A percentile compares a stretch with the other conserved stretches of the same genome.
These are phyloP conservation scores for Petrophora chlorosata DNA, from an alignment of 2,888 invertebrate species.

Conservation along the genomic window DNA sequence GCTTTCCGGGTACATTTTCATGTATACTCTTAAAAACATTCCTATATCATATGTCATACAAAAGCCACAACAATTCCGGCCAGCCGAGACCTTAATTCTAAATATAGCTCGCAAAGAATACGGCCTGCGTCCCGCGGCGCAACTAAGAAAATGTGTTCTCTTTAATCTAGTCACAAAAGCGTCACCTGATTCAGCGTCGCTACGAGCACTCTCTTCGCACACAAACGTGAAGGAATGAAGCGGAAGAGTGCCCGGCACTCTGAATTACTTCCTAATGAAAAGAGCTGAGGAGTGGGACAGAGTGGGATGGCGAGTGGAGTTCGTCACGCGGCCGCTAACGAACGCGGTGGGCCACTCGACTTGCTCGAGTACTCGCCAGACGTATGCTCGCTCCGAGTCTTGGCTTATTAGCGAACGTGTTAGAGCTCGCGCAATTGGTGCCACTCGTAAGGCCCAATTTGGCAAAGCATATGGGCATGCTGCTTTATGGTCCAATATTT, in stretches of 20 bases:
- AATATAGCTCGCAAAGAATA: constrained; percentile 71
- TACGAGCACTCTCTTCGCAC: constrained; percentile 70
- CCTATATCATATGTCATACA: constrained; percentile 11
- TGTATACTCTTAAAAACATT: not conserved
- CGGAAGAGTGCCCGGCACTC: constrained; percentile 79
- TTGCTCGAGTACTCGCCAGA: constrained; percentile 58
- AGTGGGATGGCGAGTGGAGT: constrained; percentile 61
- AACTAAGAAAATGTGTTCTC: constrained; percentile 75
- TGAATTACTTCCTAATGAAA: constrained; percentile 84
- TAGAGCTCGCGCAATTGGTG: constrained; percentile 18
- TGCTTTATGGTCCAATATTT: not conserved
- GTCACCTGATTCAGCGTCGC: constrained; percentile 77
- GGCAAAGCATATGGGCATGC: not conserved
- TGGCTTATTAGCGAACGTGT: constrained; percentile 55
- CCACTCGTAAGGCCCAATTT: constrained; percentile 27
- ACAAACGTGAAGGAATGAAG: constrained; percentile 80
- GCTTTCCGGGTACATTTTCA: constrained; percentile 3
- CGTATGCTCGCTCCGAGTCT: constrained; percentile 46
- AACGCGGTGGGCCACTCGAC: constrained; percentile 73
- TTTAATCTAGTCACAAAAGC: constrained; percentile 83
- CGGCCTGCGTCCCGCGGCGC: constrained; percentile 46
- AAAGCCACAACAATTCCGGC: constrained; percentile 35
- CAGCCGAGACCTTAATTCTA: constrained; percentile 64
- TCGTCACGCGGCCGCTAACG: constrained; percentile 79
- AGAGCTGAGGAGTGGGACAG: constrained; percentile 75